A percentile compares a stretch with the other conserved stretches of the same genome.
Conservation (phyloP, 2,888 invertebrate genomes). For the Drosophila kokeensis region DNA sequence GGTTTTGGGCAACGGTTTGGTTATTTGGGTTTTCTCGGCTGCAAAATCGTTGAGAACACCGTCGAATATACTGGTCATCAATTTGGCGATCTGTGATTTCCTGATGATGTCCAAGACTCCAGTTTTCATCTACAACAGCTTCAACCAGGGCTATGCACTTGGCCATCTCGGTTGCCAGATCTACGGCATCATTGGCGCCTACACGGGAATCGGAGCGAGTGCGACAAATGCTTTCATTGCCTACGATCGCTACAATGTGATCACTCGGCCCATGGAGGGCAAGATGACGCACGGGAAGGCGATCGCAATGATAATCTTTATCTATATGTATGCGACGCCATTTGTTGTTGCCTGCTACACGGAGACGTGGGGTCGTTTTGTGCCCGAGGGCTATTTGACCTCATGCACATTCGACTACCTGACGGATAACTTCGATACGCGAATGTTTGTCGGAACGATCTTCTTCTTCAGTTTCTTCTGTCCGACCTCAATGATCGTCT, state of each 20-base stretch:
- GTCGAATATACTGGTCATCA: slow-evolving; percentile 93
- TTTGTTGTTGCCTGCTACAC: slow-evolving; percentile 92
- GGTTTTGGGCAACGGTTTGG: slow-evolving; percentile 92
- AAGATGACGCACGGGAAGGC: slow-evolving; percentile 93
- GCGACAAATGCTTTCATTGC: slow-evolving; percentile 94
- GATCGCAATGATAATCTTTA: slow-evolving; percentile 89
- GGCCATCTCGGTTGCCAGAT: slow-evolving; percentile 92
- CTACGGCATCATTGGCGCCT: slow-evolving; percentile 90
- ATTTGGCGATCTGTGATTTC: slow-evolving; percentile 93
- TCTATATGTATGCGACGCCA: slow-evolving; percentile 92
- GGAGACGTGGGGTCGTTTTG: slow-evolving; percentile 94
- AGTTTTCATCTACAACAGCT: slow-evolving; percentile 89
- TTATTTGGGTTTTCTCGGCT: slow-evolving; percentile 91
- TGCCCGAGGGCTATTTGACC: slow-evolving; percentile 96
- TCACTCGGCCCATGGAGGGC: slow-evolving; percentile 93
- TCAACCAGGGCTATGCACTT: slow-evolving; percentile 90
- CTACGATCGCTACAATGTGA: slow-evolving; percentile 92
- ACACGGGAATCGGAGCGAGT: slow-evolving; percentile 92
- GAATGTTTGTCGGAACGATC: slow-evolving; percentile 91
- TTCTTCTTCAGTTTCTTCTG: slow-evolving; percentile 92
- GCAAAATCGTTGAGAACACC: slow-evolving; percentile 86
- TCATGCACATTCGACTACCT: slow-evolving; percentile 94
- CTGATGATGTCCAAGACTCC: slow-evolving; percentile 95
- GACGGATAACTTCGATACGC: slow-evolving; percentile 91
- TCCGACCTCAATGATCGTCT: slow-evolving; percentile 91